Percentiles rank a stretch among this genome's conserved stretches.
Evolutionary conservation across 2,113 vertebrate species (phyloP).

Genomic region (Uria aalge): DNA sequence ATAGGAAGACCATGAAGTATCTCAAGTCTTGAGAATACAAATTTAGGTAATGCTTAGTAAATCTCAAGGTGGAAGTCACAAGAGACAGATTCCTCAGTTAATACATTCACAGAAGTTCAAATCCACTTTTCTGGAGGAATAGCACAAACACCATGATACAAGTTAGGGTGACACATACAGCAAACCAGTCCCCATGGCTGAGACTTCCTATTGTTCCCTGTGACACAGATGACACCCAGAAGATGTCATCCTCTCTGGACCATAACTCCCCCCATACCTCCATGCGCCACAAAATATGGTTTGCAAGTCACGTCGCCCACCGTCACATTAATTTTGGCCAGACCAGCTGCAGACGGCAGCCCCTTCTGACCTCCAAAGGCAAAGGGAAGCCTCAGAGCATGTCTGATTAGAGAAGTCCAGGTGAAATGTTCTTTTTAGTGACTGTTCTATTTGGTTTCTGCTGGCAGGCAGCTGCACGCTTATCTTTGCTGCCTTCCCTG

Average conservation of each 20-base stretch:
- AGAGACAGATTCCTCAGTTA: not conserved
- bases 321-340: accelerated
- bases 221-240: not conserved
- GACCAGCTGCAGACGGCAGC: not conserved
- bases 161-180: not conserved
- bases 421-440: not conserved
- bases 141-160: not conserved
- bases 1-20: not conserved
- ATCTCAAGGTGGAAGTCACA: not conserved
- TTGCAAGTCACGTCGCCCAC: not conserved
- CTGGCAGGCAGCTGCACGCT: not conserved
- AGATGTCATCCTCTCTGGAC: not conserved
- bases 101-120: not conserved
- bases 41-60: not conserved
- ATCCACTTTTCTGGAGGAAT: not conserved
- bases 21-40: not conserved
- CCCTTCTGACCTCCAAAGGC: not conserved
- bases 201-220: not conserved
- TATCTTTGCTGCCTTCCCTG: not conserved
- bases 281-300: not conserved
- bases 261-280: not conserved
- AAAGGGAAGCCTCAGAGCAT: not conserved
- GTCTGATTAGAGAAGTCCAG: not conserved
- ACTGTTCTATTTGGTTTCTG: not conserved
- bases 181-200: not conserved